Percentiles rank a stretch among this genome's conserved stretches.
Conservation (phyloP, 2,113 vertebrate species). For the Martes martes region DNA sequence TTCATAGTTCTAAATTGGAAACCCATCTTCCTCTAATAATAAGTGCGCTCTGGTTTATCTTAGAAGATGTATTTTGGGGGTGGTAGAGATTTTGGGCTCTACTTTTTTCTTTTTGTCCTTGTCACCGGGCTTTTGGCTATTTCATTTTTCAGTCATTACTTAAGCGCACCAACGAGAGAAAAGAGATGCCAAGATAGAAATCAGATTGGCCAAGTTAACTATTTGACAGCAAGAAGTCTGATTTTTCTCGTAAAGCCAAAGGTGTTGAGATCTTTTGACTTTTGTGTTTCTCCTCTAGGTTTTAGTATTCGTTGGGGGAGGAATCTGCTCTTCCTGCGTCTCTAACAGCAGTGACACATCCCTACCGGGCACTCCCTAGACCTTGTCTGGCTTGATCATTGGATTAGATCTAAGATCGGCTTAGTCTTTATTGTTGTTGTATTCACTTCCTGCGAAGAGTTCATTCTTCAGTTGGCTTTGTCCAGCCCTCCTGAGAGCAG, state of each 20-base stretch:
- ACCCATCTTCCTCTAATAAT: not conserved
- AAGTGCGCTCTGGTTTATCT: not conserved
- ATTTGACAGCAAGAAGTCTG: not conserved
- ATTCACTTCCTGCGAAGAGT: not conserved
- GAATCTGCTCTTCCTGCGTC: not conserved
- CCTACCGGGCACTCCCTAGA: not conserved
- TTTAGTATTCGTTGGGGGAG: not conserved
- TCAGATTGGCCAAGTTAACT: not conserved
- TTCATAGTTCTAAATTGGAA: slow-evolving; percentile 24
- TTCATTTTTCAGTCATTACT: not conserved
- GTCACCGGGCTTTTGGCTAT: not conserved
- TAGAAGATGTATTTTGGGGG: not conserved
- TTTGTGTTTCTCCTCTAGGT: not conserved
- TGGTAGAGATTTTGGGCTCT: not conserved
- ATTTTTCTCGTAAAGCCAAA: not conserved
- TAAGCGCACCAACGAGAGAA: not conserved
- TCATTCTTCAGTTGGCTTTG: not conserved
- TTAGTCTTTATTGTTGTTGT: not conserved
- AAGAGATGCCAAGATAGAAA: not conserved
- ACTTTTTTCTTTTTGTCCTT: not conserved
- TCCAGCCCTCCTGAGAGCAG: not conserved
- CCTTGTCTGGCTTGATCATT: not conserved
- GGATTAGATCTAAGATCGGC: not conserved
- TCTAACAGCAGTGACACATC: not conserved
- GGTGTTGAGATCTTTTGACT: not conserved